Evolutionary conservation across 2,797 vertebrate species (phyloP).

Genomic region (Benthosema pterotum): DNA sequence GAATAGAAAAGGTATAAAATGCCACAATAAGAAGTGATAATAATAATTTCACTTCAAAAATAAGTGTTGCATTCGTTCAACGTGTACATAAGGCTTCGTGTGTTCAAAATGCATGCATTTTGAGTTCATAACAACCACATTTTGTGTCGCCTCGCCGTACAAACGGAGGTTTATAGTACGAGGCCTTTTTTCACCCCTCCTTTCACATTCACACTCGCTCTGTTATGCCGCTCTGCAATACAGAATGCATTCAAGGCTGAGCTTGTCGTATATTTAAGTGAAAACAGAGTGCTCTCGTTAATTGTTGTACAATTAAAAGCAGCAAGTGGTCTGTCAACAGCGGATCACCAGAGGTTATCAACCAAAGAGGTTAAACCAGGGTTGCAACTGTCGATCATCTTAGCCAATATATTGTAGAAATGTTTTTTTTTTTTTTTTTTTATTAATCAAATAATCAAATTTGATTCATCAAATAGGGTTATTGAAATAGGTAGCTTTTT

Average conservation of each 20-base stretch:
- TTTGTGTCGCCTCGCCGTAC: slow-evolving; percentile 33
- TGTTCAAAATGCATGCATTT: slow-evolving; percentile 68
- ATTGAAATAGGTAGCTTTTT: too few species aligned
- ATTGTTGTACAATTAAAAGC: slow-evolving; percentile 47
- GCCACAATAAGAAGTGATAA: slow-evolving; percentile 42
- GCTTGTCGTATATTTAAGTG: slow-evolving; percentile 52
- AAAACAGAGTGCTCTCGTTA: slow-evolving; percentile 43
- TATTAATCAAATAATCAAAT: too few species aligned
- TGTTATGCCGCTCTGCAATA: slow-evolving; percentile 30
- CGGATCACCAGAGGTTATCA: slow-evolving; percentile 40
- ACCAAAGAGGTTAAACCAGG: slow-evolving; percentile 32
- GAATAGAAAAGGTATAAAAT: slow-evolving; percentile 58
- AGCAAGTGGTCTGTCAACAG: slow-evolving; percentile 50
- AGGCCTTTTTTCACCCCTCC: slow-evolving; percentile 9
- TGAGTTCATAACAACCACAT: slow-evolving; percentile 33
- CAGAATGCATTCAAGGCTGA: slow-evolving; percentile 46
- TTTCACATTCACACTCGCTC: slow-evolving; percentile 32
- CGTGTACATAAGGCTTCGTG: slow-evolving; percentile 32
- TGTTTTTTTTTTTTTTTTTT: too few species aligned
- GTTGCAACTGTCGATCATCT: too few species aligned
- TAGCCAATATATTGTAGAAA: too few species aligned
- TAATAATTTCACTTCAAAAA: slow-evolving; percentile 43
- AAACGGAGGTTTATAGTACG: slow-evolving; percentile 26
- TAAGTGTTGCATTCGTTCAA: slow-evolving; percentile 47
- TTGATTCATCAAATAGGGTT: too few species aligned